Conservation (phyloP, 2,888 invertebrate species). For the Pachycephus smyrnensis region DNA sequence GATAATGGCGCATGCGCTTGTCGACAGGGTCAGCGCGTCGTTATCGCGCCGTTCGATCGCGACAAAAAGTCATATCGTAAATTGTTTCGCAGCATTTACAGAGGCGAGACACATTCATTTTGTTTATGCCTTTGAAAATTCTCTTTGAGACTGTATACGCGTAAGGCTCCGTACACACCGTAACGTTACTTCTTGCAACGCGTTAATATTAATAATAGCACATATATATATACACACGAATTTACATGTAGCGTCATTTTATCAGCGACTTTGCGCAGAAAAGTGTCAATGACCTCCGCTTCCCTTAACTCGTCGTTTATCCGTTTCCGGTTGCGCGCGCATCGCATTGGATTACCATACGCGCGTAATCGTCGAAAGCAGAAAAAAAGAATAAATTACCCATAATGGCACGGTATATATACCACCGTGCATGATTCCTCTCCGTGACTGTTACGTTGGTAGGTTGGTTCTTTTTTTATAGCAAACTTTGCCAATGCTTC, state of each 20-base stretch:
- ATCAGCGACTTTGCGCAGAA: slow-evolving; percentile 15
- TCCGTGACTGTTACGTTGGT: neutral
- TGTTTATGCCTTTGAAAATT: neutral
- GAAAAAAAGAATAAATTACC: neutral
- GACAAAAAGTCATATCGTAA: neutral
- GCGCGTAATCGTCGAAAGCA: neutral
- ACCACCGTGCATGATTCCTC: too few species aligned
- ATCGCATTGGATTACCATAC: neutral
- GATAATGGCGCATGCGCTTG: neutral
- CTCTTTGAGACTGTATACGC: neutral
- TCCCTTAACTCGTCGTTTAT: slow-evolving; percentile 44
- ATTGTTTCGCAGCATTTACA: neutral
- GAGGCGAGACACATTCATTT: neutral
- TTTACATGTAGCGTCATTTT: neutral
- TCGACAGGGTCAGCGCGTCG: neutral
- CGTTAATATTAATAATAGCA: neutral
- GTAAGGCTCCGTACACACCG: neutral
- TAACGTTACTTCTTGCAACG: too few species aligned
- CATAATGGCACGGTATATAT: neutral
- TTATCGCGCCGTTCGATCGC: neutral
- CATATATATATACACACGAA: too few species aligned
- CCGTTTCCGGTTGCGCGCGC: slow-evolving; percentile 42
- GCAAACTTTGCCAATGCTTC: neutral
- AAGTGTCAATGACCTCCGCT: slow-evolving; percentile 54
- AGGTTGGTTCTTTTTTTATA: neutral